phyloP scores from a whole-genome alignment of 2,888 invertebrate species.

The Chamaedrilus cognettii region DNA sequence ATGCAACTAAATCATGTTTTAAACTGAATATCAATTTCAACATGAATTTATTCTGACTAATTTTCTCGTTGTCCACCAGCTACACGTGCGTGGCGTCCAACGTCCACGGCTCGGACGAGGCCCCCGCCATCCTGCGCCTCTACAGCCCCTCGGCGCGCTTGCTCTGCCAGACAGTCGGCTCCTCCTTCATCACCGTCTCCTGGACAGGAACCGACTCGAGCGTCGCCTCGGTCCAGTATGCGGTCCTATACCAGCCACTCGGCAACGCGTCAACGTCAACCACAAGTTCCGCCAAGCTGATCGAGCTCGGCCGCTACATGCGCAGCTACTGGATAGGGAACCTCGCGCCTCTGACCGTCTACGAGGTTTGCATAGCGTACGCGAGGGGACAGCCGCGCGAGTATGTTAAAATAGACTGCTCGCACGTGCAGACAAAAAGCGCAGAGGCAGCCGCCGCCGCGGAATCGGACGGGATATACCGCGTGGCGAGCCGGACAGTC shows the following conservation, averaged over 20 bases:
- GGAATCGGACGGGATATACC: slow-evolving; percentile 3
- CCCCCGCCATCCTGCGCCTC: not conserved
- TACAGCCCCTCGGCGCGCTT: slow-evolving; percentile 1
- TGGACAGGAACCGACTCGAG: slow-evolving; percentile 47
- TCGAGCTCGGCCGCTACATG: slow-evolving; percentile 44
- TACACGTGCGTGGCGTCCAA: slow-evolving; percentile 14
- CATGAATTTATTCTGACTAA: no score
- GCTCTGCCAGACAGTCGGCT: slow-evolving; percentile 2
- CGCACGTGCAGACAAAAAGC: not conserved
- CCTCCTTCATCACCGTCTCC: slow-evolving; percentile 31
- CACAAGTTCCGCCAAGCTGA: slow-evolving; percentile 23
- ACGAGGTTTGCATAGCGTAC: slow-evolving; percentile 60
- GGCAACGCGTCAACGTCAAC: not conserved
- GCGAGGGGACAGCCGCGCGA: no score
- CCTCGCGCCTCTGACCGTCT: slow-evolving; percentile 56
- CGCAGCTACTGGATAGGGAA: slow-evolving; percentile 58
- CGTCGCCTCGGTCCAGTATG: slow-evolving; percentile 42
- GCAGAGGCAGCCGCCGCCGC: not conserved
- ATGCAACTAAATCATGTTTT: not conserved
- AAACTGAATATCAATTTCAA: no score
- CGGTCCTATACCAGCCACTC: slow-evolving; percentile 45
- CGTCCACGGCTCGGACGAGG: not conserved
- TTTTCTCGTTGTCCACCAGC: no score
- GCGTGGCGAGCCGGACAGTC: not conserved
- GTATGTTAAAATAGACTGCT: slow-evolving; percentile 54